A percentile compares a stretch with the other conserved stretches of the same genome.
phyloP scores from a whole-genome alignment of 2,888 invertebrate genomes.

The Aporophyla lueneburgensis region DNA sequence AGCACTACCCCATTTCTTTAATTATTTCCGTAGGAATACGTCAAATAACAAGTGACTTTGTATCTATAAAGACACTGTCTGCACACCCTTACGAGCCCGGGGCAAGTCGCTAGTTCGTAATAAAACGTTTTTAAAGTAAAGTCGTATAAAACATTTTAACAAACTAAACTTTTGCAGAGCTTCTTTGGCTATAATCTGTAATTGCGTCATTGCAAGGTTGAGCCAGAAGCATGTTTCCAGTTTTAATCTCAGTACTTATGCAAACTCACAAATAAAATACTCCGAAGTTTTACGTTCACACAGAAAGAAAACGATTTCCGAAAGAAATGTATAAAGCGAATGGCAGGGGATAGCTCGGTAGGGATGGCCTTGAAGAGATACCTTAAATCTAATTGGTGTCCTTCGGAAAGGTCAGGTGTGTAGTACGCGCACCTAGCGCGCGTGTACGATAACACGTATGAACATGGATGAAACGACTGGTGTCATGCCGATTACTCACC shows the following conservation, averaged over 20 bases:
- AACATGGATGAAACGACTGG: not conserved
- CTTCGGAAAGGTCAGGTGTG: slow-evolving; percentile 14
- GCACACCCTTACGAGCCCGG: no score
- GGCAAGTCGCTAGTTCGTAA: no score
- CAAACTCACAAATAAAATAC: slow-evolving; percentile 18
- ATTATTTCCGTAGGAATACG: no score
- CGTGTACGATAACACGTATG: not conserved
- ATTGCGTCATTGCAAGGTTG: not conserved
- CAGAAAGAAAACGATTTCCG: not conserved
- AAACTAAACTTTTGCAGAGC: not conserved
- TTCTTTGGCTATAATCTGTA: slow-evolving; percentile 4
- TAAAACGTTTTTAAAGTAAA: not conserved
- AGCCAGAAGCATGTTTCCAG: not conserved
- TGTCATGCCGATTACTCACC: not conserved
- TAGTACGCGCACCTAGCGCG: not conserved
- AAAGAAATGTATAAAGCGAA: slow-evolving; percentile 17
- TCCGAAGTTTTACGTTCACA: not conserved
- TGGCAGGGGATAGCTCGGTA: not conserved
- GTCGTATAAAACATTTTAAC: not conserved
- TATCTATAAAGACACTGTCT: no score
- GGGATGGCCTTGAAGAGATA: slow-evolving; percentile 10
- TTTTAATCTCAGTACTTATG: not conserved
- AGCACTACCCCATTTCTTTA: no score
- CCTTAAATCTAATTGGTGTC: slow-evolving; percentile 19
- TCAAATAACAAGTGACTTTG: no score